phyloP scores from a whole-genome alignment of 1,140 invertebrate species.

The Hypothenemus hampei region DNA sequence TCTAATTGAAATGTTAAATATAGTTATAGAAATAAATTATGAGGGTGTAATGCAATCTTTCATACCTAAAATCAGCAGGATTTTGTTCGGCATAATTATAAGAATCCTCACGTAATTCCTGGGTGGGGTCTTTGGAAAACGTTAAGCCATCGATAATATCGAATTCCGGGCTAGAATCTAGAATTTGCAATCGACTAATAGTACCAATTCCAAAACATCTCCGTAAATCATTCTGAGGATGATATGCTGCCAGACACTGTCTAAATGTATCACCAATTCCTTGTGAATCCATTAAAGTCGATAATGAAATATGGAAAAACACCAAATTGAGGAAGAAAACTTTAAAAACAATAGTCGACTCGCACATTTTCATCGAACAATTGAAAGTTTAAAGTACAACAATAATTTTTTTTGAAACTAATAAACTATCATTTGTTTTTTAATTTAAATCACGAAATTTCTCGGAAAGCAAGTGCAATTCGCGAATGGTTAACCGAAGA shows the following conservation, averaged over 20 bases:
- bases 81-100: conserved; percentile 62
- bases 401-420: no score
- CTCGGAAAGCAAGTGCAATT: no score
- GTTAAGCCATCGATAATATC: conserved; percentile 57
- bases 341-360: no score
- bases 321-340: no score
- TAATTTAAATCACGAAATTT: no score
- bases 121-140: conserved; percentile 53
- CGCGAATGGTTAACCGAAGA: conserved; percentile 16
- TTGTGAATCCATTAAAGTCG: conserved; percentile 18
- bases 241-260: conserved; percentile 48
- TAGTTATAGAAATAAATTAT: no score
- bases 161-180: conserved; percentile 60
- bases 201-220: conserved; percentile 66
- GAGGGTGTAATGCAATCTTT: not conserved
- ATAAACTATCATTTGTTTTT: no score
- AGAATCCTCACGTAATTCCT: conserved; percentile 47
- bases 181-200: conserved; percentile 56
- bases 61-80: conserved; percentile 64
- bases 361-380: no score
- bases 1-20: no score
- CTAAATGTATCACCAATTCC: conserved; percentile 41
- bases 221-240: conserved; percentile 45
- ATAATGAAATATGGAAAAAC: not conserved
- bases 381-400: no score